Evolutionary conservation across 2,888 invertebrate genomes (phyloP).

Genomic region (Pherbina coryleti): DNA sequence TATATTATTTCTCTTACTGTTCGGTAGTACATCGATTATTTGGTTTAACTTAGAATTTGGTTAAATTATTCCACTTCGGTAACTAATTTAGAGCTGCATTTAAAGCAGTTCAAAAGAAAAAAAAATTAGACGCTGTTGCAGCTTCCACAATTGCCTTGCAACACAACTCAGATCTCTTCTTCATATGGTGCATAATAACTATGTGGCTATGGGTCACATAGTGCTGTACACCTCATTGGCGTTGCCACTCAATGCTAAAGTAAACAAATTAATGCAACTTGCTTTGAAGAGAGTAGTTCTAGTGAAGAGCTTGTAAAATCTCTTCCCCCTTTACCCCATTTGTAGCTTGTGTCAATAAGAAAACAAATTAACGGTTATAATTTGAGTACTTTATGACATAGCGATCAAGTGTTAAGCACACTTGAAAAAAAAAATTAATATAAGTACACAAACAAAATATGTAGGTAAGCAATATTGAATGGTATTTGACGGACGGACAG

Average conservation of each 20-base stretch:
- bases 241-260: slow-evolving; percentile 11
- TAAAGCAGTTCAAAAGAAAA: too few species aligned
- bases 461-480: background rate
- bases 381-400: slow-evolving; percentile 33
- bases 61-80: too few species aligned
- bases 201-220: background rate
- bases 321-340: background rate
- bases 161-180: too few species aligned
- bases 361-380: slow-evolving; percentile 35
- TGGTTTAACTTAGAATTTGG: too few species aligned
- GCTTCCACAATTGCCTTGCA: too few species aligned
- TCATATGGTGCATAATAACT: background rate
- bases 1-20: too few species aligned
- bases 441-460: background rate
- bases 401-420: slow-evolving; percentile 37
- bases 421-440: slow-evolving; percentile 4
- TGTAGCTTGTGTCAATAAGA: slow-evolving; percentile 31
- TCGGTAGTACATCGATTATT: too few species aligned
- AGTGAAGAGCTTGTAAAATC: background rate
- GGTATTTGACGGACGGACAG: background rate
- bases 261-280: slow-evolving; percentile 12
- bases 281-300: background rate
- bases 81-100: too few species aligned
- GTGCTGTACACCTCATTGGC: slow-evolving; percentile 2
- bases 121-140: too few species aligned